These are phyloP conservation scores for Sporophila hypoxantha DNA, from an alignment of 2,113 vertebrate genomes.

Conservation along the genomic window DNA sequence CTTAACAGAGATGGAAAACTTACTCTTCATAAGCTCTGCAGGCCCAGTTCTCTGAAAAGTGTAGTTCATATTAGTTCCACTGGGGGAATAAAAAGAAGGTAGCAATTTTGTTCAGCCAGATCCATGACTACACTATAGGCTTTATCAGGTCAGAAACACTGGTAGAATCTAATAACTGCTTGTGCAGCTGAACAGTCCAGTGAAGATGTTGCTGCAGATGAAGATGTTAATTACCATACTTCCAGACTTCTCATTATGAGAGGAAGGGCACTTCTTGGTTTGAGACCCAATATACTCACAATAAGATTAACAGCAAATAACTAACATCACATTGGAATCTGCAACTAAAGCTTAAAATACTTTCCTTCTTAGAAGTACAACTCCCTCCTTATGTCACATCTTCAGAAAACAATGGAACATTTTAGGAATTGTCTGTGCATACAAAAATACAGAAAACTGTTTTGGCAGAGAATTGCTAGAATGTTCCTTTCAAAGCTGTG, in stretches of 20 bases:
- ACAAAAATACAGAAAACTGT: neutral
- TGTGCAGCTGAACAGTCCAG: neutral
- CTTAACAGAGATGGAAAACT: neutral
- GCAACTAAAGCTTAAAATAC: neutral
- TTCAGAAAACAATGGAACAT: neutral
- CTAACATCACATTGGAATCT: neutral
- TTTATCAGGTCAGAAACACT: neutral
- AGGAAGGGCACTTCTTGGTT: neutral
- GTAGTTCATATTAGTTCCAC: neutral
- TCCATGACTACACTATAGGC: neutral
- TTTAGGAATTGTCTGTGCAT: neutral
- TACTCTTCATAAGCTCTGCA: neutral
- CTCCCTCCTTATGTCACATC: neutral
- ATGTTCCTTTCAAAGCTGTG: neutral
- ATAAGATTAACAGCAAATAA: neutral
- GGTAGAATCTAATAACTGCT: neutral
- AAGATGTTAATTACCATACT: neutral
- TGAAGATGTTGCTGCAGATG: neutral
- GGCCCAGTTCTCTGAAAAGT: neutral
- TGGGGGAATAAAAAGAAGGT: neutral
- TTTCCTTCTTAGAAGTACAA: neutral
- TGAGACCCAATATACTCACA: neutral
- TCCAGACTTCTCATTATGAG: neutral
- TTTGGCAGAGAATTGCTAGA: neutral
- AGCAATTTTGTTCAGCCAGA: neutral